Evolutionary conservation across 2,888 invertebrate species (phyloP).

Genomic region (Phoenoteleia sp.): DNA sequence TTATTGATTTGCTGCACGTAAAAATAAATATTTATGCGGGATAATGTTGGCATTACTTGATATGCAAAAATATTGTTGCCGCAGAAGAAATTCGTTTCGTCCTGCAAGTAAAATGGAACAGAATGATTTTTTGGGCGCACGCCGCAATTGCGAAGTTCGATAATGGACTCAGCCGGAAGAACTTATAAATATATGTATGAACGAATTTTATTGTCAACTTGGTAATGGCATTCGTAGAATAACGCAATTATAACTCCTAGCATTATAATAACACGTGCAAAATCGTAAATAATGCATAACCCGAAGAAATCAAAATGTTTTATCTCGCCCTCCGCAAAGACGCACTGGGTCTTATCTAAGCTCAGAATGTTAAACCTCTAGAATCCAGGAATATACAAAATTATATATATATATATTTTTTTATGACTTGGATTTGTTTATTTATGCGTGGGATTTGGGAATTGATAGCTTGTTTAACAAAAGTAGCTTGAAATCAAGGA

Average conservation of each 20-base stretch:
- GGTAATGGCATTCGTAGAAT: constrained; percentile 28
- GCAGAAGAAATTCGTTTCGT: constrained; percentile 30
- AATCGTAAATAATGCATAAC: constrained; percentile 10
- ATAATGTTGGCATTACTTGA: constrained; percentile 44
- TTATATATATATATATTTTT: no score
- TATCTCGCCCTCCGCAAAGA: background rate
- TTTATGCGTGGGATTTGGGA: no score
- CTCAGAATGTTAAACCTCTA: no score
- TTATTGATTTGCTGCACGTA: constrained; percentile 53
- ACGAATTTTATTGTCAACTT: constrained; percentile 30
- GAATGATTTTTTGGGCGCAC: constrained; percentile 41
- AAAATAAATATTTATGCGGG: constrained; percentile 60
- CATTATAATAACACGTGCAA: constrained; percentile 5
- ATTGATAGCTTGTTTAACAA: no score
- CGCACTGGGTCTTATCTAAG: no score
- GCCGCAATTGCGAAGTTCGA: constrained; percentile 40
- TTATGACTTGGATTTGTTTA: no score
- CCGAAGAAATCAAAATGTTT: background rate
- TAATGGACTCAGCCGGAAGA: constrained; percentile 52
- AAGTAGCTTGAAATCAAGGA: no score
- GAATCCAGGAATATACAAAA: no score
- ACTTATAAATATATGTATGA: constrained; percentile 59
- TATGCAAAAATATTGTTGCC: constrained; percentile 57
- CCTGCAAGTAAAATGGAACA: constrained; percentile 8
- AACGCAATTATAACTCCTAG: constrained; percentile 29